Conservation (phyloP, 2,888 invertebrate genomes). For the Campoplex nolae region DNA sequence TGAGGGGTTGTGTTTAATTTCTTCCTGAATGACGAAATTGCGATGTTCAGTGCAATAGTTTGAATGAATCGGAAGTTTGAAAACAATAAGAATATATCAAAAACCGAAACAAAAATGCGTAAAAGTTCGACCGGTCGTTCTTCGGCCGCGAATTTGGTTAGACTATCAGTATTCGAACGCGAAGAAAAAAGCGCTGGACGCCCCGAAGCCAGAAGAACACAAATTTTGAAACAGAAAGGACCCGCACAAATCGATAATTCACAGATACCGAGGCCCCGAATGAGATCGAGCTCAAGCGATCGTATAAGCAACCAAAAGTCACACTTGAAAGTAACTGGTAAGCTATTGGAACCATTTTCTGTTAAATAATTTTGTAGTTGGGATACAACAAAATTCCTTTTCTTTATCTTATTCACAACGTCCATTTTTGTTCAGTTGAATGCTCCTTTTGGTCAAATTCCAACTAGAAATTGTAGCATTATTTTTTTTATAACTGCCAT, state of each 20-base stretch:
- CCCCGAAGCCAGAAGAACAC: slow-evolving; percentile 71
- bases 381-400: neutral
- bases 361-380: neutral
- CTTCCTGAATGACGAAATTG: neutral
- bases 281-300: slow-evolving; percentile 76
- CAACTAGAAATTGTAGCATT: neutral
- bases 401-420: neutral
- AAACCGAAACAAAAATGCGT: slow-evolving; percentile 66
- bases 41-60: neutral
- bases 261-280: slow-evolving; percentile 77
- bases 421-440: neutral
- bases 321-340: slow-evolving; percentile 74
- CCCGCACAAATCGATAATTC: slow-evolving; percentile 70
- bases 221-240: slow-evolving; percentile 69
- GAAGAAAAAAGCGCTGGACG: slow-evolving; percentile 72
- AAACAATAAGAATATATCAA: neutral
- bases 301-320: slow-evolving; percentile 72
- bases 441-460: neutral
- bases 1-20: neutral
- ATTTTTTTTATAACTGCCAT: neutral
- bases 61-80: neutral
- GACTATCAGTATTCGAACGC: slow-evolving; percentile 74
- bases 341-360: neutral
- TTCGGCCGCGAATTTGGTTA: slow-evolving; percentile 77
- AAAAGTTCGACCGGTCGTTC: slow-evolving; percentile 73